Evolutionary conservation across 2,888 invertebrate species (phyloP), one percentile per base, ranked within the genome.

Genomic region (Bhutanitis thaidina): DNA sequence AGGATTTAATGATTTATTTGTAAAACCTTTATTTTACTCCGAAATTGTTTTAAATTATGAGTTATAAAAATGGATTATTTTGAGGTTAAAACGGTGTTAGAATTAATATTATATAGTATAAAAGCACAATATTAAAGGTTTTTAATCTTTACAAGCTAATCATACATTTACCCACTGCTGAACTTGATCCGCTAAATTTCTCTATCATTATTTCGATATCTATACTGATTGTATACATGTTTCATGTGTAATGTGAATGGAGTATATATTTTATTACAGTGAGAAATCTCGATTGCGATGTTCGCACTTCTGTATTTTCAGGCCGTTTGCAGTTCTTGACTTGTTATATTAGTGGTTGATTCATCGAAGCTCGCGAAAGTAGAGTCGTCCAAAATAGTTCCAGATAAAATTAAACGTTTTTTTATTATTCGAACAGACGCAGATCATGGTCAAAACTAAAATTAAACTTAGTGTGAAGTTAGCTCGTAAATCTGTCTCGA

Each of bases 301-400:
- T 65, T 74, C 63, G 52, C 62, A 47, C 43, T 16, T 47, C 39
- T 67, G 64, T 63, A 70, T 62, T 67, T 72, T 71, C 75, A 72
- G 72, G 73, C 74, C 77, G 71, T 70, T 64, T 72, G 67, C 64
- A 70, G 71, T 66, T 74, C 75, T 76, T 78, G 77, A 67, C 57
- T 71, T 57, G 65, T 74, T 74, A 73, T 74, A 82, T 78, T 82
- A 87, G 74, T 63, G 59, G 71, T 81, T 84, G 87, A 88, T 80
- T 88, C 88, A 88, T 73, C 67, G 64, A 60, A 59, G 64, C 65
- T 59, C 62, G 56, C 64, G 66, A 66, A 70, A 62, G 69, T 66
- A 62, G 63, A 68, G 61, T 65, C 71, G 69, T 75, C 74, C 62
- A 66, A 80, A 84, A 87, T 83, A 82, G 78, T 72, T 67, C 50